Conservation (phyloP, 2,888 invertebrate species). For the Tyria jacobaeae region DNA sequence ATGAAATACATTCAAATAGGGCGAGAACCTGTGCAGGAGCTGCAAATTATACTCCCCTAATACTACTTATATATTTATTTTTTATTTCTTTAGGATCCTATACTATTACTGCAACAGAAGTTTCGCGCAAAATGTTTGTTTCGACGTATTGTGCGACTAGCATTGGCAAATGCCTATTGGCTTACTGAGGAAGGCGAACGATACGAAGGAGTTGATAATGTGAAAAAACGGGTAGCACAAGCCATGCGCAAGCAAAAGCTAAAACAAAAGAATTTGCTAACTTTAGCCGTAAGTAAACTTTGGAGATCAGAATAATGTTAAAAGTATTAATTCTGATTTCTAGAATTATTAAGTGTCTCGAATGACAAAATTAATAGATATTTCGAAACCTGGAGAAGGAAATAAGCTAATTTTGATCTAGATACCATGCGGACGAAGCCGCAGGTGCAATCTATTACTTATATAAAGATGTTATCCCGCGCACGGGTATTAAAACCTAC, state of each 20-base stretch:
- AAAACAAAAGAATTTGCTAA: conserved; percentile 79
- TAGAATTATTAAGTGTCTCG: background rate
- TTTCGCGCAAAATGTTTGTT: conserved; percentile 85
- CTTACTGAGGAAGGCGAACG: conserved; percentile 80
- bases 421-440: no score
- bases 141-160: conserved; percentile 84
- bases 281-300: conserved; percentile 69
- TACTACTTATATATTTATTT: no score
- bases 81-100: conserved; percentile 65
- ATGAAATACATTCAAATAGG: background rate
- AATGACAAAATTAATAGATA: no score
- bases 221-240: conserved; percentile 85
- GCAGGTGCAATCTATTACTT: no score
- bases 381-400: no score
- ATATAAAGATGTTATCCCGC: no score
- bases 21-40: background rate
- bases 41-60: no score
- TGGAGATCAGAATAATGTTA: background rate
- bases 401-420: no score
- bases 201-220: conserved; percentile 81
- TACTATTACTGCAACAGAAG: conserved; percentile 68
- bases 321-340: background rate
- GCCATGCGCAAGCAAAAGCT: conserved; percentile 77
- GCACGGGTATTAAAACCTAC: no score
- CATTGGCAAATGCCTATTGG: conserved; percentile 86